Base-by-base conservation (phyloP, 2,113 vertebrate genomes). In the Mirounga angustirostris region DNA sequence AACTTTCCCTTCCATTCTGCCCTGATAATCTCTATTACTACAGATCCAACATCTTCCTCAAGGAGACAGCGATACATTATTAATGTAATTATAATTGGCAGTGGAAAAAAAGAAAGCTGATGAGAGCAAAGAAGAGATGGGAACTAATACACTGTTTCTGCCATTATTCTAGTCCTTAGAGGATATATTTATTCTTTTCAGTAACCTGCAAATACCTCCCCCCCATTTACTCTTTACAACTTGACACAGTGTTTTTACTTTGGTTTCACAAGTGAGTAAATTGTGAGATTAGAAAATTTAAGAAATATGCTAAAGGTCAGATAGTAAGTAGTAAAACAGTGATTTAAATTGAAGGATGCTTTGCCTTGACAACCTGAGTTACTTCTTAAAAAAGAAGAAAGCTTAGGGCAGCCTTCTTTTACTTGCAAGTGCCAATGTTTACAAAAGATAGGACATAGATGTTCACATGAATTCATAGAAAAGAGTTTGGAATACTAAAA, bases 321-420 rank as follows among this genome's bases (percentile, higher is more conserved):
- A 11, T 65, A 78, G 28, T 76, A 92, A 82, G 11, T 43, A 65
- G 26, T 73, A 88, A 89, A 59, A 86, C 2, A 79, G 6, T 4
- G 76, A 63, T 95, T 84, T 88, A 43, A 56, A n/a, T 65, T 82
- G 91, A 91, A 91, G 33, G 12, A 82, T 93, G 11, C 24, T 96
- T 7, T 92, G 61, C 81, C 33, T 67, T 74, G 71, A 91, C 24
- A 82, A 93, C 4, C 26, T 69, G 50, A 83, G 8, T 43, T 82
- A 46, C 10, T 87, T 79, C 12, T 92, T 46, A 7, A 7, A 78
- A 80, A 59, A 16, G 52, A n/a, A 67, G 33, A 28, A 33, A 46
- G 1, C 2, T 87, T 58, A 63, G 3, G 54, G n/a, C 14, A 80
- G 58, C 0, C 2, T 69, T 84, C 3, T 50, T 92, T 91, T 87